Base-by-base conservation (phyloP, 2,113 vertebrate genomes). In the Psittacula cyanocephala region DNA sequence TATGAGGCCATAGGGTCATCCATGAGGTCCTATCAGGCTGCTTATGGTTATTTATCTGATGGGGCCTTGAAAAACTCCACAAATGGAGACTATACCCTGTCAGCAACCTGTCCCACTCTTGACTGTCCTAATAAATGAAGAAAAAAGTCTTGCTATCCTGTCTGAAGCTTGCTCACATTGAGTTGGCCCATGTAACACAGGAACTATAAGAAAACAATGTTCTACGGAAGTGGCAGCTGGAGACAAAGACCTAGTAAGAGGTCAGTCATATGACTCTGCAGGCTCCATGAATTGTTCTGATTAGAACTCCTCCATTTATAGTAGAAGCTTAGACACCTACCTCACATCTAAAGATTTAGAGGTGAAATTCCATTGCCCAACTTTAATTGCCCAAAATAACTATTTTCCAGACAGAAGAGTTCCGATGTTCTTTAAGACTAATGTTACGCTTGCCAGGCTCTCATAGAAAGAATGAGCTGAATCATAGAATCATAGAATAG, bases 1-100 rank as follows among this genome's bases (percentile, higher is more conserved):
- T 39, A 0, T 15, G 28, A 41, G 10, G 8, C 17, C 3, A 3
- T 13, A 59, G 6, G 16, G n/a, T 24, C 16, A 59, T 47, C 16
- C 18, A 31, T 39, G n/a, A 74, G 25, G 9, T 76, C 17, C 2
- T 2, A 31, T 43, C 11, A 57, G 11, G 9, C 31, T 79, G 29
- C 10, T 82, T 18, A 19, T 6, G 3, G 10, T 68, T 55, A 19
- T 75, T 88, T 59, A 20, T 53, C 39, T 55, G 8, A 29, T 8
- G 0, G 0, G 41, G 5, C 76, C 55, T 50, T 82, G 46, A 43
- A 93, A 91, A 82, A 55, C 17, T 25, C 18, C 35, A 52, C 7
- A 31, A 64, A 47, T 10, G 9, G 46, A 67, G 37, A 50, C 16
- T 44, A 27, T 9, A 46, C 2, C 35, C 17, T 43, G 9, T 44